Evolutionary conservation across 92 coral and sea anemone species (phyloP).

Genomic region (Galaxea fascicularis): DNA sequence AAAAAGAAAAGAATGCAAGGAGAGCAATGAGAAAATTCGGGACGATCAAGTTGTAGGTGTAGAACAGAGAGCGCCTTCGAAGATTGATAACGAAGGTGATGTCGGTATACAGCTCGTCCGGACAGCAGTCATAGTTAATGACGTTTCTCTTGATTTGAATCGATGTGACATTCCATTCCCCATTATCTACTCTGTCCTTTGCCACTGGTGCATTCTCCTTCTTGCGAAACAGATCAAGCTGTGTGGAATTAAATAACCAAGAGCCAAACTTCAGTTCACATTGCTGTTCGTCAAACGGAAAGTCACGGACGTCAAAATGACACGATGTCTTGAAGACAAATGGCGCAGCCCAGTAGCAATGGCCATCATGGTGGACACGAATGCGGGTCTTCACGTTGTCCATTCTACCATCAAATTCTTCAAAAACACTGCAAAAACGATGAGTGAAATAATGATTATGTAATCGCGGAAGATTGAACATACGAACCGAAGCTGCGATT

Average conservation of each 20-base stretch:
- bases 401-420: conserved; percentile 89
- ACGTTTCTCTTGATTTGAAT: conserved; percentile 54
- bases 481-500: neutral
- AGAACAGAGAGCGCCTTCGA: conserved; percentile 76
- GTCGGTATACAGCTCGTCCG: conserved; percentile 67
- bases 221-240: conserved; percentile 53
- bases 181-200: conserved; percentile 67
- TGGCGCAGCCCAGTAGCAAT: conserved; percentile 83
- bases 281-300: conserved; percentile 78
- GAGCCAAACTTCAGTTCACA: conserved; percentile 87
- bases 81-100: conserved; percentile 67
- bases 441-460: too few relatives aligned
- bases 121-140: conserved; percentile 63
- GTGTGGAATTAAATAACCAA: conserved; percentile 59
- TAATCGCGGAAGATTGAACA: neutral
- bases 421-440: conserved; percentile 72
- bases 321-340: conserved; percentile 85
- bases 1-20: conserved; percentile 82
- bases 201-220: conserved; percentile 53
- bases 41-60: conserved; percentile 73
- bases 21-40: conserved; percentile 88
- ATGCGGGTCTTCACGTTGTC: conserved; percentile 82
- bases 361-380: conserved; percentile 57
- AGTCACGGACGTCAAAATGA: conserved; percentile 74
- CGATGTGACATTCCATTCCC: conserved; percentile 79